phyloP scores from a whole-genome alignment of 2,797 vertebrate species.

The Sebastes paucispinis region DNA sequence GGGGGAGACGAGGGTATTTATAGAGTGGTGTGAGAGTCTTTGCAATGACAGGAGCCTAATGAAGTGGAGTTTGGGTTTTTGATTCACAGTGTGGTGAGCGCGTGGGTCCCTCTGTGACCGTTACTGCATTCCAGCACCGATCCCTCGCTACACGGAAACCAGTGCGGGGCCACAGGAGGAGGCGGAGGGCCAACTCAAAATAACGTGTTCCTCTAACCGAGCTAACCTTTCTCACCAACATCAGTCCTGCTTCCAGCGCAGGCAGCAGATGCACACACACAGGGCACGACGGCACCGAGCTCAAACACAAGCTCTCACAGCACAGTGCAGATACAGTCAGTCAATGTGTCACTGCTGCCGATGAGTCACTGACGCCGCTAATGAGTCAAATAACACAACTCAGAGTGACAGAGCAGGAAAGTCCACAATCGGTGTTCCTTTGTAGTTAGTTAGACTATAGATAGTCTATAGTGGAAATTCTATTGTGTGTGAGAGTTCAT shows the following conservation, averaged over 20 bases:
- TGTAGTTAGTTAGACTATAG: background rate
- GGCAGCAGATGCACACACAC: slow-evolving; percentile 21
- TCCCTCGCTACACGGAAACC: slow-evolving; percentile 70
- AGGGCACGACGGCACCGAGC: background rate
- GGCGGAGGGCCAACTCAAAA: slow-evolving; percentile 63
- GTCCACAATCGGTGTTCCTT: slow-evolving; percentile 38
- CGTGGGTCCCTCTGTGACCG: slow-evolving; percentile 73
- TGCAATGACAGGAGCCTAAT: slow-evolving; percentile 82
- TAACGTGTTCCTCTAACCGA: slow-evolving; percentile 62
- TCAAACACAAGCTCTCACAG: background rate
- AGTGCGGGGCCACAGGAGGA: slow-evolving; percentile 55
- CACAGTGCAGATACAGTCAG: background rate
- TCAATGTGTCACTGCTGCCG: background rate
- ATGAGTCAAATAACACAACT: slow-evolving; percentile 43
- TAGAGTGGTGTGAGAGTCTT: slow-evolving; percentile 82
- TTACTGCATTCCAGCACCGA: slow-evolving; percentile 75
- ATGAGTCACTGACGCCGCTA: slow-evolving; percentile 51
- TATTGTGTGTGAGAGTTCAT: background rate
- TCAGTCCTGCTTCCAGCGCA: slow-evolving; percentile 23
- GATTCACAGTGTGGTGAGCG: slow-evolving; percentile 79
- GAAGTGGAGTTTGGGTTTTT: slow-evolving; percentile 78
- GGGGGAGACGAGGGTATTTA: slow-evolving; percentile 82
- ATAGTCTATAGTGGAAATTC: slow-evolving; percentile 24
- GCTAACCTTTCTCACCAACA: slow-evolving; percentile 62
- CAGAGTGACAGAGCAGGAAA: slow-evolving; percentile 37